phyloP scores from a whole-genome alignment of 1,140 invertebrate species.

The Rhyzopertha dominica region DNA sequence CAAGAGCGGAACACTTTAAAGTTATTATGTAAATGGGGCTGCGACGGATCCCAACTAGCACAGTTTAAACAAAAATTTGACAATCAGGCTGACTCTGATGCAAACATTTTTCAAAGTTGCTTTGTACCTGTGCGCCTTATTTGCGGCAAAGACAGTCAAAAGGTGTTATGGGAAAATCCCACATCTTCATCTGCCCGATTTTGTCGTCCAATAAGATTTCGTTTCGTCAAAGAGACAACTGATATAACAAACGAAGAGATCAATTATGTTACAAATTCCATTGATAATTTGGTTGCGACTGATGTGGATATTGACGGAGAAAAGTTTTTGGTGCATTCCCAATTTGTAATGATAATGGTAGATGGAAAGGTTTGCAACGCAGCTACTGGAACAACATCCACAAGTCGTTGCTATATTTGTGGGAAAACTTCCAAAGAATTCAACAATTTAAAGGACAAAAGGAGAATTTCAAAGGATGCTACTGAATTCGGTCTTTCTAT shows the following conservation, averaged over 20 bases:
- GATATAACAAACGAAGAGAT: slow-evolving; percentile 31
- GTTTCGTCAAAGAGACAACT: slow-evolving; percentile 33
- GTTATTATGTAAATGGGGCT: too few species aligned
- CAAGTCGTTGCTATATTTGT: slow-evolving; percentile 44
- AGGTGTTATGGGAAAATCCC: slow-evolving; percentile 24
- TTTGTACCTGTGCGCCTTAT: slow-evolving; percentile 18
- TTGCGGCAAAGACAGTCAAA: too few species aligned
- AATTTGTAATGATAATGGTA: slow-evolving; percentile 42
- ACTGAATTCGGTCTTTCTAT: slow-evolving; percentile 39
- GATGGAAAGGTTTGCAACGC: slow-evolving; percentile 48
- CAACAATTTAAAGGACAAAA: slow-evolving; percentile 36
- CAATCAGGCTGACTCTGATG: slow-evolving; percentile 28
- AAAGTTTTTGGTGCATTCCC: slow-evolving; percentile 24
- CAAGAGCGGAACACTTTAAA: too few species aligned
- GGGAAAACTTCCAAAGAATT: slow-evolving; percentile 42
- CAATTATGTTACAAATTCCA: slow-evolving; percentile 26
- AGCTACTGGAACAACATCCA: slow-evolving; percentile 38
- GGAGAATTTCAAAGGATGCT: slow-evolving; percentile 20
- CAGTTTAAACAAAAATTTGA: slow-evolving; percentile 32
- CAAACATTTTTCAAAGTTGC: slow-evolving; percentile 27
- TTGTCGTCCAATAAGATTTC: slow-evolving; percentile 29
- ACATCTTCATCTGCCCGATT: slow-evolving; percentile 22
- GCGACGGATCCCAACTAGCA: slow-evolving; percentile 18
- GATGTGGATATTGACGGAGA: slow-evolving; percentile 22
- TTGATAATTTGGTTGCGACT: slow-evolving; percentile 22